phyloP scores from a whole-genome alignment of 2,888 invertebrate genomes.

The Agrochola lota region DNA sequence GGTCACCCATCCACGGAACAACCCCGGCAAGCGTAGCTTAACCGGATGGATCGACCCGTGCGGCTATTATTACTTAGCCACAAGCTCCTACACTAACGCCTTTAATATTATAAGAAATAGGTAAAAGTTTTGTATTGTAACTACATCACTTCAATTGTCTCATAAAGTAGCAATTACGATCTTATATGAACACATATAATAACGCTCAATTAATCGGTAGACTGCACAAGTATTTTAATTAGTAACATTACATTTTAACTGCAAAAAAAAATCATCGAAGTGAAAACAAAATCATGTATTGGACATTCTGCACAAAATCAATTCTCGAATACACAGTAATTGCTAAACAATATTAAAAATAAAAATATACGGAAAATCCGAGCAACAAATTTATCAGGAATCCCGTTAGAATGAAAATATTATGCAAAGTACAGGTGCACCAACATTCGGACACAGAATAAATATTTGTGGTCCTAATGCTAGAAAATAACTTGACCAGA shows the following conservation, averaged over 20 bases:
- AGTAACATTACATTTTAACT: background rate
- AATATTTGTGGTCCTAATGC: background rate
- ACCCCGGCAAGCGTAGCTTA: no score
- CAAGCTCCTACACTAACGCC: no score
- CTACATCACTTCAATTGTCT: background rate
- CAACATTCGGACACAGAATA: conserved; percentile 3
- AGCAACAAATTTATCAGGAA: background rate
- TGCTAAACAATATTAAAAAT: conserved; percentile 4
- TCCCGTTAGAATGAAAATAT: conserved; percentile 12
- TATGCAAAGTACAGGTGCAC: conserved; percentile 17
- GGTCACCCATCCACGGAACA: no score
- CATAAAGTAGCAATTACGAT: no score
- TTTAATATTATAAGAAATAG: no score
- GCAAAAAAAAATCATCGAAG: no score
- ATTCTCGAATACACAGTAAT: background rate
- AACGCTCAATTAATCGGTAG: background rate
- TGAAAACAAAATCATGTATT: background rate
- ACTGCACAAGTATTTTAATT: background rate
- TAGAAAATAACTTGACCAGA: background rate
- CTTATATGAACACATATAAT: background rate
- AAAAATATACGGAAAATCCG: background rate
- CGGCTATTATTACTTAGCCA: no score
- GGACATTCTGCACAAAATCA: background rate
- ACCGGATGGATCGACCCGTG: no score
- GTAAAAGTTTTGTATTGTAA: background rate